Conservation (phyloP, 1,140 invertebrate genomes). For the Stegodyphus mimosarum region DNA sequence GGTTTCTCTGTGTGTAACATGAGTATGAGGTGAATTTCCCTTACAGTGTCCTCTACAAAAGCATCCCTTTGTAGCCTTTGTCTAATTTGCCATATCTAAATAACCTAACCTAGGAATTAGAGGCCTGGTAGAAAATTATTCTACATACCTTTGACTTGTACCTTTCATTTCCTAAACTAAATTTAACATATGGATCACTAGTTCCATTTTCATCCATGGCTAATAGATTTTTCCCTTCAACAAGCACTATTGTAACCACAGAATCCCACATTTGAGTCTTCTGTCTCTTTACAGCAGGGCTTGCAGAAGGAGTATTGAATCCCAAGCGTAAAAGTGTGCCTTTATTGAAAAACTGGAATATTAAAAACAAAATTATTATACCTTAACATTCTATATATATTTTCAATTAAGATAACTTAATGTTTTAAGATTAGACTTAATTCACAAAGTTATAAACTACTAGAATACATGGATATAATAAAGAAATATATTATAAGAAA, state of each 20-base stretch:
- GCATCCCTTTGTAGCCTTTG: no score
- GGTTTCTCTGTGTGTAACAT: no score
- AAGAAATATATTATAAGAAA: no score
- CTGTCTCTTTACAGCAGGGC: constrained; percentile 72
- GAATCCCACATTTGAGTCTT: constrained; percentile 95
- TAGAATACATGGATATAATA: no score
- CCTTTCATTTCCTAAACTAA: constrained; percentile 96
- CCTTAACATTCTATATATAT: neutral
- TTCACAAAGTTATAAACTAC: no score
- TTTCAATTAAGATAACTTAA: no score
- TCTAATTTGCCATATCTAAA: no score
- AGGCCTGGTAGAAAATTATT: no score
- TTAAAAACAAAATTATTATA: neutral
- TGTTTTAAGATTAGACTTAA: no score
- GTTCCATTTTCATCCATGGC: constrained; percentile 90
- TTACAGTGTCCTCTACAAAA: no score
- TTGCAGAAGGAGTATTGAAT: constrained; percentile 41
- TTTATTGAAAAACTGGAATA: constrained; percentile 77
- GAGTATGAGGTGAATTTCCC: no score
- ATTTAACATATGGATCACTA: constrained; percentile 96
- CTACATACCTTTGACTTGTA: constrained; percentile 91
- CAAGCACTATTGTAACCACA: constrained; percentile 93
- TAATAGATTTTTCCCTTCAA: constrained; percentile 91
- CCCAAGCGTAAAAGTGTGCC: constrained; percentile 27
- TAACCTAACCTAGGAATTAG: no score